Conservation (phyloP, 2,113 vertebrate species). For the Crotophaga sulcirostris region DNA sequence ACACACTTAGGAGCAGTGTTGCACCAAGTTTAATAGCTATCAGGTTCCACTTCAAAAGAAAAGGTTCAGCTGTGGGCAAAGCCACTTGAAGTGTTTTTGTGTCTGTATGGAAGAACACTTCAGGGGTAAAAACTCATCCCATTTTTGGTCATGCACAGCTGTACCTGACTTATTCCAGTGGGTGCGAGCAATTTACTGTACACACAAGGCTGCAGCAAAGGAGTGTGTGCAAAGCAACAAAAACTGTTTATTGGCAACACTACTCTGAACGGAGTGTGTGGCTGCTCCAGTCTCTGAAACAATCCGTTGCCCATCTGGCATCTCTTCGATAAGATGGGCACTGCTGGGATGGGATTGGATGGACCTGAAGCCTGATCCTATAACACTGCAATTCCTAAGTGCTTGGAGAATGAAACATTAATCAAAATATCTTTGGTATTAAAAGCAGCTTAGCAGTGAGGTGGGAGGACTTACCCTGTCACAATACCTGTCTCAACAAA, state of each 20-base stretch:
- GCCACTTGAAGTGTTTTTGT: not conserved
- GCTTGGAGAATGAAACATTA: not conserved
- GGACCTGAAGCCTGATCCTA: not conserved
- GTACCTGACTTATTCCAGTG: not conserved
- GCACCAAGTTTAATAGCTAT: not conserved
- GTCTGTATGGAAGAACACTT: not conserved
- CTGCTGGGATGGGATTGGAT: not conserved
- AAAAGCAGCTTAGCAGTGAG: not conserved
- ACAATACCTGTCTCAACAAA: not conserved
- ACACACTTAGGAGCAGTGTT: not conserved
- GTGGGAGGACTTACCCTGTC: not conserved
- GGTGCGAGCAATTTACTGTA: not conserved
- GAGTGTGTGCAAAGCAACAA: not conserved
- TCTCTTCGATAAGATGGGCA: not conserved
- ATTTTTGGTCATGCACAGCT: not conserved
- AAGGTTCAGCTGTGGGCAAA: not conserved
- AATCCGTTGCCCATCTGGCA: slow-evolving; percentile 1
- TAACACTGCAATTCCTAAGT: not conserved
- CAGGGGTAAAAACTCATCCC: not conserved
- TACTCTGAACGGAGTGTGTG: not conserved
- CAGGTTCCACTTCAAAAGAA: not conserved
- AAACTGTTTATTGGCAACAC: not conserved
- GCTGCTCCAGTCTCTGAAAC: not conserved
- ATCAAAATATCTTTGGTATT: not conserved
- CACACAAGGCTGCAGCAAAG: not conserved